phyloP scores from a whole-genome alignment of 2,113 vertebrate genomes.

The Corapipo altera region DNA sequence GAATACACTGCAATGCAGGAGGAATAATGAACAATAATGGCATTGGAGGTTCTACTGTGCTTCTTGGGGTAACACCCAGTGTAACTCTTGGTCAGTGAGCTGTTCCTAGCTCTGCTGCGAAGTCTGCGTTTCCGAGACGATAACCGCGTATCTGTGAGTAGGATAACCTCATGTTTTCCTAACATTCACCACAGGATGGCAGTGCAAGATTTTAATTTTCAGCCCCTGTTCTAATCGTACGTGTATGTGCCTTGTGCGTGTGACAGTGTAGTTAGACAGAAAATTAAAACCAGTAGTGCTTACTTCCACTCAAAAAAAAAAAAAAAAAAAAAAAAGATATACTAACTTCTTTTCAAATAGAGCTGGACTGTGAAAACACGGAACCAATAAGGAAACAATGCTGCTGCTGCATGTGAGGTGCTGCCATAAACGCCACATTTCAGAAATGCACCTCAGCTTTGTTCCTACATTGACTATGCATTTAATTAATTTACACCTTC shows the following conservation, averaged over 20 bases:
- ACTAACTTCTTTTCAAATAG: neutral
- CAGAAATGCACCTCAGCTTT: neutral
- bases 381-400: neutral
- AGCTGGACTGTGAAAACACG: neutral
- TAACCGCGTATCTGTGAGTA: rapidly evolving
- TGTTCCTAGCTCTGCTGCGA: neutral
- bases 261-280: neutral
- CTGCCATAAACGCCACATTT: neutral
- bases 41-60: neutral
- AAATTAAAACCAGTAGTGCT: constrained; percentile 47
- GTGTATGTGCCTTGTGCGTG: neutral
- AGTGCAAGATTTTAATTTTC: constrained; percentile 17
- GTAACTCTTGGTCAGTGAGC: neutral
- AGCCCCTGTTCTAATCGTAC: neutral
- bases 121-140: neutral
- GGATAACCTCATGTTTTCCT: neutral
- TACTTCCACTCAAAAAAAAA: constrained; percentile 43
- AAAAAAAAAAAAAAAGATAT: neutral
- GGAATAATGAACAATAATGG: neutral
- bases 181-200: constrained; percentile 53
- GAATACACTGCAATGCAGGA: neutral
- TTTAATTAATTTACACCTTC: neutral
- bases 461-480: neutral
- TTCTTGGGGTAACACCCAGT: neutral
- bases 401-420: neutral